phyloP scores from a whole-genome alignment of 2,113 vertebrate genomes.

The Callithrix jacchus region DNA sequence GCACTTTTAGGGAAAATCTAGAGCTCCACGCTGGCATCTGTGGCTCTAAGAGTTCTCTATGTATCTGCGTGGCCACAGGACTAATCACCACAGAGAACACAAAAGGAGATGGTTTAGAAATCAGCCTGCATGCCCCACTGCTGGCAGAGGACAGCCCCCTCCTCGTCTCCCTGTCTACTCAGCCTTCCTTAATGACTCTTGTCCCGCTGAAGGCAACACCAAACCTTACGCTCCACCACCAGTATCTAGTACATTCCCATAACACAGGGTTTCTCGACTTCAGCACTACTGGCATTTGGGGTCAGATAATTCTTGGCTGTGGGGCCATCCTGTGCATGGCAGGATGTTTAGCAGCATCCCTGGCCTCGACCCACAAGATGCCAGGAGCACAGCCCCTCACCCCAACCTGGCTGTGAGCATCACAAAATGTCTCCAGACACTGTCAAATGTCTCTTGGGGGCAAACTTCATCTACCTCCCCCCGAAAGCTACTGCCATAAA shows the following conservation, averaged over 20 bases:
- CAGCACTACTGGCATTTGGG: background rate
- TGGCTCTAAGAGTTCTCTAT: background rate
- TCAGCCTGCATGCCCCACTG: background rate
- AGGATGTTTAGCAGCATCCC: background rate
- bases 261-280: background rate
- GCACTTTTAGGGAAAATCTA: background rate
- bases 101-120: too few relatives aligned
- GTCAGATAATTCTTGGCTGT: background rate
- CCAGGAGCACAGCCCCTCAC: background rate
- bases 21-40: background rate
- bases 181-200: background rate
- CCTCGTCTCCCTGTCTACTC: too few relatives aligned
- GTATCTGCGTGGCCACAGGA: background rate
- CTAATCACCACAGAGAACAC: too few relatives aligned
- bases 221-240: background rate
- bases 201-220: background rate
- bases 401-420: background rate
- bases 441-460: background rate
- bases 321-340: background rate
- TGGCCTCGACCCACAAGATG: background rate
- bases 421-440: background rate
- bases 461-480: background rate
- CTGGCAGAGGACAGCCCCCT: fast-evolving
- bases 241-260: background rate
- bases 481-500: background rate